Base-by-base conservation (phyloP, 2,888 invertebrate species). In the Gymnocheta viridis region DNA sequence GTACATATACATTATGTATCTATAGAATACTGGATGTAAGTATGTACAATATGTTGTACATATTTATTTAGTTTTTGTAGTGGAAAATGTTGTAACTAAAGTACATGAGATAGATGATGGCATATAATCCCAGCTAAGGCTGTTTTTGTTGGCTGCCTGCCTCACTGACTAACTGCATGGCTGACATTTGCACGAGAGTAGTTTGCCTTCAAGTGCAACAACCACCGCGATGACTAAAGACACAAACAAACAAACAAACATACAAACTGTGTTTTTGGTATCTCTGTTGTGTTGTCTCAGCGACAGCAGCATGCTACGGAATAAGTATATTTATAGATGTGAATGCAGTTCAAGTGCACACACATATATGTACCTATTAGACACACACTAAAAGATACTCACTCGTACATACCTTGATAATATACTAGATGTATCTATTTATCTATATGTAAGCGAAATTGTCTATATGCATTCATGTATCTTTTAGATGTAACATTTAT, bases 101-200 rank as follows among this genome's bases (percentile, higher is more conserved):
- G 76, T 58, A 41, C 49, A 64, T 67, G 41, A 29, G 32, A 54
- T n/a, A n/a, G n/a, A n/a, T n/a, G n/a, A n/a, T 76, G 64, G 49
- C 67, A 82, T 69, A 67, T 84, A 81, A 81, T 73, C 76, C 84
- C 76, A 77, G 41, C 67, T 81, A 78, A 78, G 81, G 41, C 69
- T 82, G 77, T 56, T 70, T 60, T 66, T 47, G n/a, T 41, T 41
- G 14, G n/a, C 5, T 72, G 64, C 22, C 41, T 62, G 69, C 51
- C 51, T 54, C n/a, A 54, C 38, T 67, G 64, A 38, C 74, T 82
- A 69, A 38, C 49, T 80, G 72, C 41, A 51, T 78, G 73, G 73
- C 84, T 84, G 84, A 84, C 81, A 84, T 84, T 84, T 84, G 84
- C 84, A 81, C 81, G 77, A 84, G 77, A 84, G 84, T 84, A 81